phyloP scores from a whole-genome alignment of 2,113 vertebrate genomes.

The Spermophilus dauricus region DNA sequence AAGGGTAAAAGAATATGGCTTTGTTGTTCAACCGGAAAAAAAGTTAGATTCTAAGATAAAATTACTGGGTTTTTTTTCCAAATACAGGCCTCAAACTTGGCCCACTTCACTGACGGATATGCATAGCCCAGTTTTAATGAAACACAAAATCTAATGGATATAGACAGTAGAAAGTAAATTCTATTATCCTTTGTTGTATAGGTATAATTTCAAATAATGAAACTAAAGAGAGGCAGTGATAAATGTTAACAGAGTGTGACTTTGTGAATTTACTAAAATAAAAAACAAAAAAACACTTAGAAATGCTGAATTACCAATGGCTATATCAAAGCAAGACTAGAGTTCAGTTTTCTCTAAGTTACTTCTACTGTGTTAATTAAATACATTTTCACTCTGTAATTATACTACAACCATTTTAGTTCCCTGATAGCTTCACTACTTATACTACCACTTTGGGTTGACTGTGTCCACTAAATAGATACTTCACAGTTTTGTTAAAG shows the following conservation, averaged over 20 bases:
- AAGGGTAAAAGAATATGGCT: no score
- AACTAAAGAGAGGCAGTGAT: neutral
- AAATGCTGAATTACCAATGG: neutral
- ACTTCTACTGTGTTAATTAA: neutral
- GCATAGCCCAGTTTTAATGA: no score
- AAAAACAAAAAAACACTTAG: neutral
- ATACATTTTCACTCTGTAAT: neutral
- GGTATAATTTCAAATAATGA: neutral
- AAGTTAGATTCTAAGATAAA: no score
- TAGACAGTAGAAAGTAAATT: no score
- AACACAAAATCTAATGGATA: no score
- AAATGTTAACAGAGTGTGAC: neutral
- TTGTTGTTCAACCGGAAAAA: no score
- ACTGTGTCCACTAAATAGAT: neutral
- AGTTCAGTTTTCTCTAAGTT: neutral
- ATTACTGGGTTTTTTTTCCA: no score
- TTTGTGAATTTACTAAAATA: neutral
- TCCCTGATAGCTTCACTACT: neutral
- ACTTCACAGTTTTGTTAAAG: neutral
- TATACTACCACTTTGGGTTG: neutral
- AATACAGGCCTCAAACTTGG: no score
- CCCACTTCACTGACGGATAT: no score
- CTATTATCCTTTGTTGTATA: no score
- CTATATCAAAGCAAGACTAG: neutral
- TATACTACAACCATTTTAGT: neutral